Evolutionary conservation across 2,797 vertebrate species (phyloP).

Genomic region (Rhinichthys osculus): DNA sequence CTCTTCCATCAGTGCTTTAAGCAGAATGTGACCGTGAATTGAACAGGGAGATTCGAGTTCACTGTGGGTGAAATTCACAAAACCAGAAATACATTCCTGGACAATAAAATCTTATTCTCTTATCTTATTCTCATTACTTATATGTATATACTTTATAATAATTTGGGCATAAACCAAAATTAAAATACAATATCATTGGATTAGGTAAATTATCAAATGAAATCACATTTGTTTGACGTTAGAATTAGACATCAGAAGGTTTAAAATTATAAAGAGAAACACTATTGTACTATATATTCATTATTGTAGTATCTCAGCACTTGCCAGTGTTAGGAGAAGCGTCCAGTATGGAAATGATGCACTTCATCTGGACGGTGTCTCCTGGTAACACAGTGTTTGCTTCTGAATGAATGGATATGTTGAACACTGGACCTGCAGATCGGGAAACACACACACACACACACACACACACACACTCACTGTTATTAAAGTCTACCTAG

Average conservation of each 20-base stretch:
- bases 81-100: background rate
- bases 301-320: background rate
- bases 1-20: background rate
- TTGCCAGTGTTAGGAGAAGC: slow-evolving; percentile 84
- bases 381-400: slow-evolving; percentile 81
- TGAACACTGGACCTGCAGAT: slow-evolving; percentile 84
- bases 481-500: background rate
- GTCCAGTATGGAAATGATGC: slow-evolving; percentile 82
- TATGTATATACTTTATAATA: background rate
- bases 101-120: background rate
- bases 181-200: background rate
- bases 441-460: slow-evolving; percentile 13
- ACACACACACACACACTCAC: slow-evolving; percentile 4
- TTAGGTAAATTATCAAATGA: background rate
- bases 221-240: background rate
- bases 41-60: background rate
- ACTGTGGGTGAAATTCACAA: background rate
- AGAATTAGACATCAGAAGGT: too few species aligned
- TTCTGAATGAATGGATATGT: slow-evolving; percentile 85
- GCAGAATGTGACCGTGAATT: background rate
- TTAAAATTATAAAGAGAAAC: too few species aligned
- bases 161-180: background rate
- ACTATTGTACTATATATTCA: background rate
- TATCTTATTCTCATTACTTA: background rate
- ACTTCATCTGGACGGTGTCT: slow-evolving; percentile 88